These are phyloP conservation scores for Pyrocoelia pectoralis DNA, from an alignment of 2,888 invertebrate genomes.

Conservation along the genomic window DNA sequence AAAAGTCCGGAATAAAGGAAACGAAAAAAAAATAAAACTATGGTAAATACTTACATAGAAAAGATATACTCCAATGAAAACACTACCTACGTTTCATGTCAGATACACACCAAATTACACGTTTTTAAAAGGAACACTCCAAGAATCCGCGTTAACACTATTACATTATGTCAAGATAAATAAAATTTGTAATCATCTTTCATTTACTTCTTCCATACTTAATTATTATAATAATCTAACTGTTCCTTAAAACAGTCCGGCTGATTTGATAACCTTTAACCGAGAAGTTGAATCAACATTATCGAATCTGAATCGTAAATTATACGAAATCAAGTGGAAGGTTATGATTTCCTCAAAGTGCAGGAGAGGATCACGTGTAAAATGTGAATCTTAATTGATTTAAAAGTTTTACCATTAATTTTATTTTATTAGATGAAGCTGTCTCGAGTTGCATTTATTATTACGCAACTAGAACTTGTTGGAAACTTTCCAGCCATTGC, in stretches of 20 bases:
- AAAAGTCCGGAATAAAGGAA: too few relatives aligned
- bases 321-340: neutral
- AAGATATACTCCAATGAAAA: too few relatives aligned
- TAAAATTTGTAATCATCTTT: neutral
- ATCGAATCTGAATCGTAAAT: neutral
- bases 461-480: too few relatives aligned
- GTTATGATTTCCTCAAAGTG: neutral
- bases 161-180: neutral
- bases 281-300: neutral
- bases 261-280: conserved; percentile 27
- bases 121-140: neutral
- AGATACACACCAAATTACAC: too few relatives aligned
- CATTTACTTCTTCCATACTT: neutral
- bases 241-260: conserved; percentile 27
- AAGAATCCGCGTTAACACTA: neutral
- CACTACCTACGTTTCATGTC: too few relatives aligned
- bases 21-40: too few relatives aligned
- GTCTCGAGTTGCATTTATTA: too few relatives aligned
- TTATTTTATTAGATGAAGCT: too few relatives aligned
- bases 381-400: too few relatives aligned
- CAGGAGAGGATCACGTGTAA: conserved; percentile 3
- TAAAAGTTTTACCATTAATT: too few relatives aligned
- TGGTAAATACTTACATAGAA: too few relatives aligned
- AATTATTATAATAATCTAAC: conserved; percentile 23
- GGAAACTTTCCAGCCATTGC: too few relatives aligned